A percentile compares a stretch with the other conserved stretches of the same genome.
phyloP scores from a whole-genome alignment of 2,113 vertebrate species.

The Cheilinus undulatus region DNA sequence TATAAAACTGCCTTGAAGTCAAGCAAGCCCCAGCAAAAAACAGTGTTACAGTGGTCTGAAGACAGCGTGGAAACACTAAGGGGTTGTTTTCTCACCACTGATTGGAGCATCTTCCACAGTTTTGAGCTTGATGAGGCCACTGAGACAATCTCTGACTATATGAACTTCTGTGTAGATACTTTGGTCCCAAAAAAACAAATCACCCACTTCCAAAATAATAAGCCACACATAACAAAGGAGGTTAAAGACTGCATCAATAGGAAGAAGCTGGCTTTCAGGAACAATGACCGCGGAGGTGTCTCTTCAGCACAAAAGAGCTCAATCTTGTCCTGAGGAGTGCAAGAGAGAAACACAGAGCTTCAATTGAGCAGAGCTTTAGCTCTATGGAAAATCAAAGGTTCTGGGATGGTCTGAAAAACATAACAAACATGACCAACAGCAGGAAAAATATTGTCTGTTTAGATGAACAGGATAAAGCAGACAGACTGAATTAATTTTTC shows the following conservation, averaged over 20 bases:
- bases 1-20: too few relatives aligned
- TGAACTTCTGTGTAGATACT: background rate
- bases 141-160: background rate
- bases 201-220: background rate
- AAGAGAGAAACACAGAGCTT: background rate
- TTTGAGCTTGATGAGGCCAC: background rate
- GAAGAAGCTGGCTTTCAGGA: background rate
- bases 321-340: background rate
- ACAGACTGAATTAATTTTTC: too few relatives aligned
- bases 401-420: too few relatives aligned
- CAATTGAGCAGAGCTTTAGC: too few relatives aligned
- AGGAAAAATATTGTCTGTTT: too few relatives aligned
- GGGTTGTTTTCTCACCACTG: too few relatives aligned
- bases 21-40: too few relatives aligned
- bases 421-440: too few relatives aligned
- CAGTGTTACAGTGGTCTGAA: too few relatives aligned
- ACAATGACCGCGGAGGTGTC: background rate
- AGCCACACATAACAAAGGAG: background rate
- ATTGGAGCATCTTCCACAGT: background rate
- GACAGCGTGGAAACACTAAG: too few relatives aligned
- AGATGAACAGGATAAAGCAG: too few relatives aligned
- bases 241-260: background rate
- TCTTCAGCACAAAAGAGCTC: background rate
- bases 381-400: too few relatives aligned
- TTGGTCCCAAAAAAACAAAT: background rate